These are phyloP conservation scores for Drosophila aff. DNA, from an alignment of 1,140 invertebrate genomes.

Conservation along the genomic window DNA sequence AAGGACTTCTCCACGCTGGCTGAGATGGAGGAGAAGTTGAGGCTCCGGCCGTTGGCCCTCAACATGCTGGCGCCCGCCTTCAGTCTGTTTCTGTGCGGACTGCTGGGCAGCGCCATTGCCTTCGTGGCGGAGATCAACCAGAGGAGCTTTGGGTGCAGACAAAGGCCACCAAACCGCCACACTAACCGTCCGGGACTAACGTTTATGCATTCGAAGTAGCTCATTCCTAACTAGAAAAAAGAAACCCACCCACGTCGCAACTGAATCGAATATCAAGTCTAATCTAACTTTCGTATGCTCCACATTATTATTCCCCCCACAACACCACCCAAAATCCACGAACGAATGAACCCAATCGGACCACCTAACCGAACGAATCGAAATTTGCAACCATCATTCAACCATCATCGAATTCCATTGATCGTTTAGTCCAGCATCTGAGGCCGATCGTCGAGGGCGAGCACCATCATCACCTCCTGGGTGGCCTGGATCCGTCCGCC, in stretches of 20 bases:
- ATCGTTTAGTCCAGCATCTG: constrained; percentile 73
- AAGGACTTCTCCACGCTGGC: constrained; percentile 49
- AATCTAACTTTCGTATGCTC: constrained; percentile 54
- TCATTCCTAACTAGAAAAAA: constrained; percentile 58
- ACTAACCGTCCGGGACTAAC: constrained; percentile 34
- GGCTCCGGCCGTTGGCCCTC: constrained; percentile 26
- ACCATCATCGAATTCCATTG: constrained; percentile 23
- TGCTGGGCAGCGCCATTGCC: constrained; percentile 36
- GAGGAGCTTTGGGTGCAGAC: constrained; percentile 24
- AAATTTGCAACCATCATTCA: constrained; percentile 44
- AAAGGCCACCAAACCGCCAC: constrained; percentile 37
- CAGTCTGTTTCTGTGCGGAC: constrained; percentile 51
- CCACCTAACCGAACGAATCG: constrained; percentile 34
- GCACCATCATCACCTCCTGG: constrained; percentile 54
- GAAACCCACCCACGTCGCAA: background rate
- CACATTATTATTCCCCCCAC: constrained; percentile 27
- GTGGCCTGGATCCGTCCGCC: constrained; percentile 54
- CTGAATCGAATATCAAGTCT: constrained; percentile 38
- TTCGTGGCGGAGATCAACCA: constrained; percentile 56
- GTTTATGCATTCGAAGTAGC: constrained; percentile 59
- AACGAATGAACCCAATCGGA: constrained; percentile 40
- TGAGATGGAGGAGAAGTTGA: constrained; percentile 16
- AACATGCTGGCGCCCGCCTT: constrained; percentile 41
- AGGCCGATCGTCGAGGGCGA: constrained; percentile 81
- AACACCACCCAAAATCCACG: constrained; percentile 13